A percentile compares a stretch with the other conserved stretches of the same genome.
Conservation (phyloP, 1,140 invertebrate genomes). For the Galleria mellonella region DNA sequence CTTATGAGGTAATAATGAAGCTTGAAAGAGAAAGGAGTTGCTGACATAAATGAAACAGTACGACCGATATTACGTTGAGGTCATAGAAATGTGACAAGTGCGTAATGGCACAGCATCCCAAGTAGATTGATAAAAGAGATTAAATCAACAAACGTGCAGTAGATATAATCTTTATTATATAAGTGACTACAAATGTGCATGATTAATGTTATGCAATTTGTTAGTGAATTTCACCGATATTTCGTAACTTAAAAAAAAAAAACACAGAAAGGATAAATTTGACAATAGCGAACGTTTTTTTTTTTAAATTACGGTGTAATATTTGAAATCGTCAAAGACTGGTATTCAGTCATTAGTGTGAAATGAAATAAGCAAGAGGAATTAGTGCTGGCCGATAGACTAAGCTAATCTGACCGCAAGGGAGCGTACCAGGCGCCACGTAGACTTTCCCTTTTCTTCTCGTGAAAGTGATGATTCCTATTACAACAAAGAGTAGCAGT, state of each 20-base stretch:
- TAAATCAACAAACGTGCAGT: constrained; percentile 37
- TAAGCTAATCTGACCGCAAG: constrained; percentile 63
- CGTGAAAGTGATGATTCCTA: constrained; percentile 70
- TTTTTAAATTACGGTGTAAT: constrained; percentile 14
- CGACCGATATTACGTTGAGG: too few relatives aligned
- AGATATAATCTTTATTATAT: constrained; percentile 43
- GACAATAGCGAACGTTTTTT: constrained; percentile 11
- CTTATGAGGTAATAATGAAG: too few relatives aligned
- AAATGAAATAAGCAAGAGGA: constrained; percentile 65
- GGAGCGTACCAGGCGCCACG: constrained; percentile 54
- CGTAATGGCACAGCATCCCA: constrained; percentile 29
- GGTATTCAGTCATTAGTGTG: constrained; percentile 43
- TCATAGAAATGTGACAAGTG: constrained; percentile 27
- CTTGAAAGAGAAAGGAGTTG: too few relatives aligned
- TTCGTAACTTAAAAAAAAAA: constrained; percentile 4
- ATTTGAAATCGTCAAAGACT: constrained; percentile 41
- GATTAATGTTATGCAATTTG: constrained; percentile 15
- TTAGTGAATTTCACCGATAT: constrained; percentile 8
- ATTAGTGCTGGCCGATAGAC: constrained; percentile 54
- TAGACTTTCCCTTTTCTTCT: constrained; percentile 68
- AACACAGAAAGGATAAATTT: neutral
- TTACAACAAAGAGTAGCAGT: constrained; percentile 48
- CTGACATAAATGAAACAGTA: too few relatives aligned
- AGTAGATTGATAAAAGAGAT: constrained; percentile 45
- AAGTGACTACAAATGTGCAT: constrained; percentile 23